phyloP scores from a whole-genome alignment of 92 coral and sea anemone species.

The Bergia sp. region DNA sequence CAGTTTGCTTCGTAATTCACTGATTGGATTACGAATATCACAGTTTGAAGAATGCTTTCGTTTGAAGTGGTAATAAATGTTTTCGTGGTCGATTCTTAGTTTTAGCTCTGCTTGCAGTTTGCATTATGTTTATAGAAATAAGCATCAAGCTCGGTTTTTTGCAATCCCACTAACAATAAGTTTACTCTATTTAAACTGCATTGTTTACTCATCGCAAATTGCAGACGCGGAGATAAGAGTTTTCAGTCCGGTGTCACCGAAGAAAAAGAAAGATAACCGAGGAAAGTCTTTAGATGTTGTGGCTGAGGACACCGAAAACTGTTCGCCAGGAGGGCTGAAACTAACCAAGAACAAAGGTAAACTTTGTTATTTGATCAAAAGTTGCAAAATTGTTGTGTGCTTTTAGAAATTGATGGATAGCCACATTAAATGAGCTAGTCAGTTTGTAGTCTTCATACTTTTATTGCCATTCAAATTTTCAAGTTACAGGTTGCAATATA shows the following conservation, averaged over 20 bases:
- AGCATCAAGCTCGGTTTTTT: neutral
- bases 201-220: neutral
- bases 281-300: conserved; percentile 63
- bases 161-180: neutral
- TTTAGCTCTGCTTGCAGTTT: neutral
- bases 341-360: conserved; percentile 21
- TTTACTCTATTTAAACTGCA: neutral
- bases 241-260: conserved; percentile 66
- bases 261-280: conserved; percentile 73
- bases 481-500: no score
- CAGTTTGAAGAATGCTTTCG: neutral
- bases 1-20: neutral
- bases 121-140: neutral
- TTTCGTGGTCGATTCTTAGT: no score
- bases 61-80: neutral
- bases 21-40: neutral
- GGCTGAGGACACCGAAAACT: conserved; percentile 55
- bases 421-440: no score
- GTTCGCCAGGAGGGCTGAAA: conserved; percentile 45
- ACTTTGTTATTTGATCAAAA: neutral
- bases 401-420: no score
- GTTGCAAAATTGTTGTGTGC: neutral
- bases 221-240: conserved; percentile 6
- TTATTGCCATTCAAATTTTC: no score
- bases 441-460: no score